These are phyloP conservation scores for Nymphalis urticae DNA, from an alignment of 2,888 invertebrate genomes.

Conservation along the genomic window DNA sequence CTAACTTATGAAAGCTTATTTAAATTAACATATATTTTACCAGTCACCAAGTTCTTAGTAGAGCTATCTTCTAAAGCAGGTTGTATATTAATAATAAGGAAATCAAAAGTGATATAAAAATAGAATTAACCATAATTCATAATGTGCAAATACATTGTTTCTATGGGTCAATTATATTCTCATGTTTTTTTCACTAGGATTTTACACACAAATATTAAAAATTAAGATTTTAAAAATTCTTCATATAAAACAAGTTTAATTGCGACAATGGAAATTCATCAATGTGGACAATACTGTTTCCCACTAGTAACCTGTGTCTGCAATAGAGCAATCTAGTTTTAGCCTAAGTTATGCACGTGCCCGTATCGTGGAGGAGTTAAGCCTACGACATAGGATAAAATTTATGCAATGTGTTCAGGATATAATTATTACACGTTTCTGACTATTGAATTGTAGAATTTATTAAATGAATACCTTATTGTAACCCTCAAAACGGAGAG, in stretches of 20 bases:
- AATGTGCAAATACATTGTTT: too few species aligned
- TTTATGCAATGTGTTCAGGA: neutral
- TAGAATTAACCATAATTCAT: too few species aligned
- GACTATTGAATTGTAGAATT: neutral
- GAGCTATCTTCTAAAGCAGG: too few species aligned
- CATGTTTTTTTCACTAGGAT: neutral
- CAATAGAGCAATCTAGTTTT: conserved; percentile 14
- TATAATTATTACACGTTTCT: neutral
- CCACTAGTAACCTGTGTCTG: neutral
- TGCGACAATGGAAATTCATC: neutral
- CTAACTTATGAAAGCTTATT: too few species aligned
- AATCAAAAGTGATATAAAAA: too few species aligned
- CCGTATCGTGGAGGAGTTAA: conserved; percentile 7
- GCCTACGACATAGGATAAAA: neutral
- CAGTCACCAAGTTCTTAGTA: too few species aligned
- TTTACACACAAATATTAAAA: neutral
- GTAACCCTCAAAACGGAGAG: conserved; percentile 3
- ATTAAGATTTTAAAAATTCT: neutral
- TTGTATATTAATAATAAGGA: too few species aligned
- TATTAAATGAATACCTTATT: neutral
- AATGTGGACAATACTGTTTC: neutral
- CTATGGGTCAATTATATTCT: too few species aligned
- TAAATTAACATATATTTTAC: too few species aligned
- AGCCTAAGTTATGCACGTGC: conserved; percentile 30
- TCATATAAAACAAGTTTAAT: neutral